These are phyloP conservation scores for Raillietiella orientalis DNA, from an alignment of 2,888 invertebrate species.

Conservation along the genomic window DNA sequence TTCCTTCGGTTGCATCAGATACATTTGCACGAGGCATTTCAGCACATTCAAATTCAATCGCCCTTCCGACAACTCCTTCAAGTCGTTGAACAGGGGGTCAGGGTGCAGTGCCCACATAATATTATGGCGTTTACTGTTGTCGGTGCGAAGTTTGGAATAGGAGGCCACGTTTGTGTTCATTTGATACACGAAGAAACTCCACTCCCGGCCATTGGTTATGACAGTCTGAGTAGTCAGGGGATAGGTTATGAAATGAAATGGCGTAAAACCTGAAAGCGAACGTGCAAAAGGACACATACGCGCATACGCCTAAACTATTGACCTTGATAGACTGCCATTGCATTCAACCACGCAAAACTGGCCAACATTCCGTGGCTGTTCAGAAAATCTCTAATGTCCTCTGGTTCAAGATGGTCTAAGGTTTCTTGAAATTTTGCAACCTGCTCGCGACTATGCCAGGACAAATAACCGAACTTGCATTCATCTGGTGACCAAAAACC, in stretches of 20 bases:
- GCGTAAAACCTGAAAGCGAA: constrained; percentile 31
- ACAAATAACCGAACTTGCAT: constrained; percentile 39
- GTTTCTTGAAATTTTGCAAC: constrained; percentile 14
- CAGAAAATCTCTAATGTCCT: too few species aligned
- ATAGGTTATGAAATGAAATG: constrained; percentile 61
- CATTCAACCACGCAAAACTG: constrained; percentile 43
- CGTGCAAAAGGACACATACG: neutral
- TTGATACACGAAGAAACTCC: constrained; percentile 67
- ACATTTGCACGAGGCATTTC: constrained; percentile 33
- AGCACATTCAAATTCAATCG: constrained; percentile 48
- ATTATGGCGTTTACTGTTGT: too few species aligned
- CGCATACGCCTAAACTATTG: constrained; percentile 1
- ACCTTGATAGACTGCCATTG: constrained; percentile 45
- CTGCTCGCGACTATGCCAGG: constrained; percentile 22
- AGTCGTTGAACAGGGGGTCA: too few species aligned
- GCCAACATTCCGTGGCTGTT: constrained; percentile 38
- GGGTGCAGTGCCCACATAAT: too few species aligned
- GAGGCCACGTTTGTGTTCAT: constrained; percentile 74
- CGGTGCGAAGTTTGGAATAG: too few species aligned
- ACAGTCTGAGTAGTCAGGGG: constrained; percentile 63
- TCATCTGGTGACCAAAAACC: constrained; percentile 45
- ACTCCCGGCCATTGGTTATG: constrained; percentile 53
- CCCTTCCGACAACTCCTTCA: too few species aligned
- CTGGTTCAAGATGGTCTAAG: constrained; percentile 25
- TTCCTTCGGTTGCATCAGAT: constrained; percentile 27